Percentiles rank a stretch among this genome's conserved stretches.
phyloP scores from a whole-genome alignment of 2,888 invertebrate genomes.

The Zaprionus bogoriensis region DNA sequence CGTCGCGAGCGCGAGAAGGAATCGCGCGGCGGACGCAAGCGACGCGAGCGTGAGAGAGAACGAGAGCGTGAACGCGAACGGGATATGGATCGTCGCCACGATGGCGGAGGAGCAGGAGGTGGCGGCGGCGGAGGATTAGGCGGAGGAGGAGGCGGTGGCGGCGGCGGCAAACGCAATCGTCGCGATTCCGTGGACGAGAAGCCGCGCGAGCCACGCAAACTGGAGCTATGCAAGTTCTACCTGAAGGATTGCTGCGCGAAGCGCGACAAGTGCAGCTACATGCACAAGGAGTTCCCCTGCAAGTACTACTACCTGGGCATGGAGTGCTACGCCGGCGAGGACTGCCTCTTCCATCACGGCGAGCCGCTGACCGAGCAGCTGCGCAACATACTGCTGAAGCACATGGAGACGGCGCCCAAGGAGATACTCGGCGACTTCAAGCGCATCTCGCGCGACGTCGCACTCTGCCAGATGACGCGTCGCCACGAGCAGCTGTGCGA shows the following conservation, averaged over 20 bases:
- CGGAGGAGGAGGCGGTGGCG: background rate
- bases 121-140: slow-evolving; percentile 74
- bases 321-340: slow-evolving; percentile 91
- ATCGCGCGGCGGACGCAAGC: slow-evolving; percentile 79
- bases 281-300: slow-evolving; percentile 98
- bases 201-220: slow-evolving; percentile 89
- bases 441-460: slow-evolving; percentile 90
- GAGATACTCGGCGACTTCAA: slow-evolving; percentile 96
- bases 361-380: slow-evolving; percentile 92
- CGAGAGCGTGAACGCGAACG: slow-evolving; percentile 77
- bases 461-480: slow-evolving; percentile 84
- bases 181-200: slow-evolving; percentile 85
- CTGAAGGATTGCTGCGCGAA: slow-evolving; percentile 97
- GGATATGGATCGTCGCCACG: slow-evolving; percentile 82
- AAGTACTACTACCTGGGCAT: slow-evolving; percentile 97
- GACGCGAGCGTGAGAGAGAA: slow-evolving; percentile 80
- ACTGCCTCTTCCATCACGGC: slow-evolving; percentile 97
- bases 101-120: slow-evolving; percentile 80
- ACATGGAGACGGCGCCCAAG: slow-evolving; percentile 95
- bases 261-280: slow-evolving; percentile 96
- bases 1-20: slow-evolving; percentile 69
- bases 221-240: slow-evolving; percentile 98
- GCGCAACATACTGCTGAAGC: slow-evolving; percentile 87
- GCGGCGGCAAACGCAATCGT: slow-evolving; percentile 84
- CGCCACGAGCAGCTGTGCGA: slow-evolving; percentile 84